phyloP scores from a whole-genome alignment of 2,888 invertebrate genomes.

The Acanthosepion pharaonis region DNA sequence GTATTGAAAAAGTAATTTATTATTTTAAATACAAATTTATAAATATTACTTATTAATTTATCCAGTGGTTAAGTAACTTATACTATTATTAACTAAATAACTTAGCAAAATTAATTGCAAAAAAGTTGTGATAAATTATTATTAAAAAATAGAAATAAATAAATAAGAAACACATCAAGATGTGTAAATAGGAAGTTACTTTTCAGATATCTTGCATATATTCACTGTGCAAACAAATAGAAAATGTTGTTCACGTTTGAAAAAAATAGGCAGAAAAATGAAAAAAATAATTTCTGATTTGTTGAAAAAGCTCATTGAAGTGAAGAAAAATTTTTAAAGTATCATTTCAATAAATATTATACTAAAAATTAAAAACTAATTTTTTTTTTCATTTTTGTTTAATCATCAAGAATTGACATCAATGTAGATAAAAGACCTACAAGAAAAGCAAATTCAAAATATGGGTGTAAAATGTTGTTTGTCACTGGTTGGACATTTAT shows the following conservation, averaged over 20 bases:
- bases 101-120: too few species aligned
- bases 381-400: not conserved
- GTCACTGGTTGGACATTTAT: not conserved
- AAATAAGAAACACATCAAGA: not conserved
- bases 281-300: not conserved
- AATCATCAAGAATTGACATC: not conserved
- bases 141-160: not conserved
- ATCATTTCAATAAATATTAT: constrained; percentile 17
- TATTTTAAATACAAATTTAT: too few species aligned
- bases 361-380: not conserved
- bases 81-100: too few species aligned
- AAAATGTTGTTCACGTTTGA: not conserved
- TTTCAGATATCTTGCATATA: not conserved
- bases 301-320: not conserved
- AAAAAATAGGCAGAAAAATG: not conserved
- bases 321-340: not conserved
- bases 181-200: not conserved
- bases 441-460: constrained; percentile 33
- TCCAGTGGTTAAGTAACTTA: too few species aligned
- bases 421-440: not conserved
- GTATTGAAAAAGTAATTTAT: too few species aligned
- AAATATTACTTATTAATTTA: too few species aligned
- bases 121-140: not conserved
- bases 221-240: not conserved
- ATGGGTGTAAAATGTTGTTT: not conserved